phyloP scores from a whole-genome alignment of 2,113 vertebrate genomes.

The Semnornis frantzii region DNA sequence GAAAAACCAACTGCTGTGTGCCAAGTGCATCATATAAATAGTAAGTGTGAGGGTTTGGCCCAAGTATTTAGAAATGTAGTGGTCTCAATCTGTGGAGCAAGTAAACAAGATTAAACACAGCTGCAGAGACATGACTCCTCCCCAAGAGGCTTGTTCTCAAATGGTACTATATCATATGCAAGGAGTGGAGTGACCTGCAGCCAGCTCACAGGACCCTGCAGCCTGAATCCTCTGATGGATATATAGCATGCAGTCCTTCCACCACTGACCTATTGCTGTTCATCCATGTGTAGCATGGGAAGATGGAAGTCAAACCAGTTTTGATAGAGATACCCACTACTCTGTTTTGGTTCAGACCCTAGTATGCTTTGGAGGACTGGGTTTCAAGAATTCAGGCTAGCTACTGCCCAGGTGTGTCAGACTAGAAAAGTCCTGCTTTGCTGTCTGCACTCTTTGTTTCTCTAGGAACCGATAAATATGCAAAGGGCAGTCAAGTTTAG shows the following conservation, averaged over 20 bases:
- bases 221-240: not conserved
- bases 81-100: not conserved
- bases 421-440: not conserved
- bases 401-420: not conserved
- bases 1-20: not conserved
- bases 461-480: not conserved
- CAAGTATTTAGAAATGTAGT: not conserved
- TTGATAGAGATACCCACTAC: not conserved
- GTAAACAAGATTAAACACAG: not conserved
- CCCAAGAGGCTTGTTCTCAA: not conserved
- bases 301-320: not conserved
- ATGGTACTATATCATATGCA: not conserved
- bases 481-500: not conserved
- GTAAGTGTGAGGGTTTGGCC: not conserved
- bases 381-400: not conserved
- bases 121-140: not conserved
- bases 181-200: not conserved
- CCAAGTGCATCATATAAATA: not conserved
- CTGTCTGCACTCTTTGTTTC: not conserved
- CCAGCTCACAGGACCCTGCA: fast-evolving
- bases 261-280: not conserved
- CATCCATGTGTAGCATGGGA: not conserved
- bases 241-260: not conserved
- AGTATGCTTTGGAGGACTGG: not conserved
- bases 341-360: not conserved